Evolutionary conservation across 2,113 vertebrate species (phyloP), one percentile per base, ranked within the genome.

Genomic region (Chunga burmeisteri): DNA sequence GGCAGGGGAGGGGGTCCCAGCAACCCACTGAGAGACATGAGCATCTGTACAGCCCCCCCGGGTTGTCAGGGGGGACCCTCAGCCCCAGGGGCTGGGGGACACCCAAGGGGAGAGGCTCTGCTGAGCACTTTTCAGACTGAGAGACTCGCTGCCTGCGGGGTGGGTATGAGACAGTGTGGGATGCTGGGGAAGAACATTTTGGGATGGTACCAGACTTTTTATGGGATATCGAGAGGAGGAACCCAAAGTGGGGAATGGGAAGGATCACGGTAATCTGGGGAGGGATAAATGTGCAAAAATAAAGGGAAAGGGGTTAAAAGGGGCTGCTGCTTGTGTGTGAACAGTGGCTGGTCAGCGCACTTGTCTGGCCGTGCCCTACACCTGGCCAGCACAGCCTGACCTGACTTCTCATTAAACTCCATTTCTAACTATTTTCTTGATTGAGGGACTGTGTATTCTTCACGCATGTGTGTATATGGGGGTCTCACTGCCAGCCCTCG

Each of bases 271-370:
- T 15, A 7, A 7, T 67, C 26, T 80, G 66, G 10, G 52, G 26
- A 88, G 44, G 16, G 88, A 26, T 22, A 14, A 67, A 40, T 3
- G 2, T 32, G 8, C 16, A 68, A 66, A 65, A 27, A 40, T 18
- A 66, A 72, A 91, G 34, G 3, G 16, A 44, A 71, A 52, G 13
- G 2, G 15, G 29, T 25, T 38, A 63, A 55, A 87, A 84, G 8
- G 23, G 50, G 3, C 6, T 0, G 3, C 6, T 0, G 0, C 20
- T 65, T 56, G 4, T 29, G 22, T 78, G n/a, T 22, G 59, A 81
- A 7, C 19, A 36, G n/a, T 10, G 47, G 27, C 25, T 83, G 38
- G 19, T 15, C 11, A 70, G 40, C 20, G 36, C 17, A 14, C 15
- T 38, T 32, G 17, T 29, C 36, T 62, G 59, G 17, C 17, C 30